Percentiles rank a stretch among this genome's conserved stretches.
Conservation (phyloP, 2,113 vertebrate species). For the Amazona guildingii region DNA sequence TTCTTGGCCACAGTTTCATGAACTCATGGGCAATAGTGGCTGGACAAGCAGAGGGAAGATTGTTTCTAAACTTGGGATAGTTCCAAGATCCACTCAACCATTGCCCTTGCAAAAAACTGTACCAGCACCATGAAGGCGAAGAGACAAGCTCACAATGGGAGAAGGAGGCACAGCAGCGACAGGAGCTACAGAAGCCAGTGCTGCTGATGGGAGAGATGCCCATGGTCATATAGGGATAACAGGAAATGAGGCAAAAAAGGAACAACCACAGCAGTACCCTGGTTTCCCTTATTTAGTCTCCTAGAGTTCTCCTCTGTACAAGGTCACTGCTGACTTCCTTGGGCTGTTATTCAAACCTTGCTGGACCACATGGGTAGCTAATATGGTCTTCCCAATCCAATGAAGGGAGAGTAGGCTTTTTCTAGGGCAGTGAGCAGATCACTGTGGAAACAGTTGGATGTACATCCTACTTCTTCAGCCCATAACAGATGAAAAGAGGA, state of each 20-base stretch:
- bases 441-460: fast-evolving
- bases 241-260: background rate
- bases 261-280: background rate
- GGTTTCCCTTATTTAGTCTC: background rate
- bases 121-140: background rate
- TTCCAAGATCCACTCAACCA: background rate
- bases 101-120: background rate
- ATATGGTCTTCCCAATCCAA: background rate
- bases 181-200: background rate
- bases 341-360: background rate
- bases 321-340: background rate
- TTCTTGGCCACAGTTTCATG: background rate
- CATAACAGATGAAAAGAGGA: background rate
- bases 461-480: background rate
- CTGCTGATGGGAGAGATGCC: background rate
- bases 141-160: background rate
- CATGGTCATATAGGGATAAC: background rate
- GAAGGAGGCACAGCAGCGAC: background rate
- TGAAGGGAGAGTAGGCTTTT: background rate
- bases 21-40: background rate
- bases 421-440: background rate
- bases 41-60: fast-evolving
- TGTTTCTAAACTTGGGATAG: background rate
- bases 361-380: background rate
- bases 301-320: background rate